These are phyloP conservation scores for Flexamia atlantica DNA, from an alignment of 2,888 invertebrate species.

Conservation along the genomic window DNA sequence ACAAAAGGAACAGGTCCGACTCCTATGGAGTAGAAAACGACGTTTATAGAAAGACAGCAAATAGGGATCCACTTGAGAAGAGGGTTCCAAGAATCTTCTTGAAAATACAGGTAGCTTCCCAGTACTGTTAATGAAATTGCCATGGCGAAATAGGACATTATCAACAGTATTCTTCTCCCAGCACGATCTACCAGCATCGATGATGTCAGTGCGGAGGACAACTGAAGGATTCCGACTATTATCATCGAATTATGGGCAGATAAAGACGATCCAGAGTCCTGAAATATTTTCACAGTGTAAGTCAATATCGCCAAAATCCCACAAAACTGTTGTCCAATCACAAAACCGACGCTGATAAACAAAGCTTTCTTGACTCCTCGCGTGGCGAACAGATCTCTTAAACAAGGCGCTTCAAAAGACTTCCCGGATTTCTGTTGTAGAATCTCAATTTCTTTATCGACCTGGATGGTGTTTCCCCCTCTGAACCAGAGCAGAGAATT, in stretches of 20 bases:
- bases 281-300: constrained; percentile 72
- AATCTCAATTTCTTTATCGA: constrained; percentile 66
- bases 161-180: constrained; percentile 75
- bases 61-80: constrained; percentile 74
- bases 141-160: constrained; percentile 74
- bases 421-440: constrained; percentile 65
- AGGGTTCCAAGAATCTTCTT: constrained; percentile 65
- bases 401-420: constrained; percentile 62
- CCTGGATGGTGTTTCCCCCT: constrained; percentile 68
- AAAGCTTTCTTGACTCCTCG: constrained; percentile 73
- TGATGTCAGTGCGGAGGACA: constrained; percentile 71
- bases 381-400: constrained; percentile 73
- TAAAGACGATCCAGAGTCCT: constrained; percentile 71
- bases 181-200: constrained; percentile 73
- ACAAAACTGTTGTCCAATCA: constrained; percentile 75
- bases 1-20: constrained; percentile 75
- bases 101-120: constrained; percentile 72
- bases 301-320: constrained; percentile 75
- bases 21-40: constrained; percentile 75
- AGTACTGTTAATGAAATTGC: constrained; percentile 71
- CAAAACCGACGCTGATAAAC: constrained; percentile 73
- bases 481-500: constrained; percentile 71
- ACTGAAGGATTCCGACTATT: constrained; percentile 74
- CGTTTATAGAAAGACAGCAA: constrained; percentile 74
- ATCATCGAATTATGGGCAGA: constrained; percentile 73